Conservation (phyloP, 2,113 vertebrate genomes). For the Anarhynchus alexandrinus region DNA sequence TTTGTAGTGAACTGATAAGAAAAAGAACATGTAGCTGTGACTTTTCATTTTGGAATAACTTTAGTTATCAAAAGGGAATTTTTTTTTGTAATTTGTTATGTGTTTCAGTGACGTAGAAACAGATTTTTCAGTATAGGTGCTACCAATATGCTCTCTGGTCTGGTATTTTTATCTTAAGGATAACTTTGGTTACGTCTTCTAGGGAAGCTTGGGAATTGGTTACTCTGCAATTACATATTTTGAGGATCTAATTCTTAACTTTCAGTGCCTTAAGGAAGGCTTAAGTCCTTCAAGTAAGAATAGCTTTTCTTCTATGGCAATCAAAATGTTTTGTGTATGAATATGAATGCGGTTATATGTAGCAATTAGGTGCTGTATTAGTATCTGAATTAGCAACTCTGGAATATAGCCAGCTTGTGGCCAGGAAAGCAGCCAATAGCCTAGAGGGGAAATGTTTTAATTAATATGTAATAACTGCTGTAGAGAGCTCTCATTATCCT, state of each 20-base stretch:
- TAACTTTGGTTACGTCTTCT: neutral
- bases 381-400: constrained; percentile 12
- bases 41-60: neutral
- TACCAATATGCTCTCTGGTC: neutral
- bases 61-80: neutral
- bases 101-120: neutral
- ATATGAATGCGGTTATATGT: neutral
- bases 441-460: constrained; percentile 13
- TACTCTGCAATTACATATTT: neutral
- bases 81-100: neutral
- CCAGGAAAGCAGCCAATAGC: constrained; percentile 46
- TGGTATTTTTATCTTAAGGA: neutral
- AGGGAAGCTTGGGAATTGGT: neutral
- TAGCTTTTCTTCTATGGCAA: neutral
- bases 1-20: neutral
- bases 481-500: neutral
- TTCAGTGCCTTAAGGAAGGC: neutral
- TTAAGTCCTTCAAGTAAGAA: neutral
- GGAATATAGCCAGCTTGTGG: constrained; percentile 9
- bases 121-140: neutral
- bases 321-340: neutral
- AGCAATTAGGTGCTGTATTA: constrained; percentile 36
- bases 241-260: neutral
- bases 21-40: neutral
- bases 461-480: constrained; percentile 21